Base-by-base conservation (phyloP, 37 sponge, comb jelly and placozoan species). In the Crambe crambe region DNA sequence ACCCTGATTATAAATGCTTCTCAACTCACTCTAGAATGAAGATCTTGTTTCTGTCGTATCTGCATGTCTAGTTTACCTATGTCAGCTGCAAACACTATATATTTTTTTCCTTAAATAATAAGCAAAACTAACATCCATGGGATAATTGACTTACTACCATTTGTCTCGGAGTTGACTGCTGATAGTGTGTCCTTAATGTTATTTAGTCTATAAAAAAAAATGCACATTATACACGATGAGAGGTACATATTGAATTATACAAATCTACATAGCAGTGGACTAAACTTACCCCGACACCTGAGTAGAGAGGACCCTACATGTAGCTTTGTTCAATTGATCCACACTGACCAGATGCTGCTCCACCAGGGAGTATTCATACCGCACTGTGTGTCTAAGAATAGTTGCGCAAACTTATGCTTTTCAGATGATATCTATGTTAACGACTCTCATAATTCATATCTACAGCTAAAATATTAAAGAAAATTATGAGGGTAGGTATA, bases 271-370 rank as follows among this genome's bases (percentile, higher is more conserved):
- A 70, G 43, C 20, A 9, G 2, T 34, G 18, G n/a, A 42, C 56
- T 3, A 25, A 27, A 76, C 82, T 29, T 72, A 82, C 82, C 82
- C 82, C 20, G 82, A 29, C 25, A 82, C 59, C 47, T 82, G 82
- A 37, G 64, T 73, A 37, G 44, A 32, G 74, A 82, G 74, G 23
- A 82, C 74, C 30, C 51, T 72, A 30, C 82, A 82, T 41, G 73
- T 72, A 61, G 82, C 82, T 5, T 51, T 43, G 51, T 72, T 82
- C 12, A 72, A 44, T 34, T 73, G 82, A 51, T 82, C 73, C 8
- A 42, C 74, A 40, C 68, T 47, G 21, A 23, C 47, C 44, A 72
- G 63, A 40, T 25, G 31, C 73, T 73, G 74, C 47, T 73, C 82
- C 32, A 82, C 61, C 21, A 42, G 73, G 17, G 35, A 31, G 31